Percentiles rank a stretch among this genome's conserved stretches.
Evolutionary conservation across 2,888 invertebrate species (phyloP).

Genomic region (Caenorhabditis zanzibari): DNA sequence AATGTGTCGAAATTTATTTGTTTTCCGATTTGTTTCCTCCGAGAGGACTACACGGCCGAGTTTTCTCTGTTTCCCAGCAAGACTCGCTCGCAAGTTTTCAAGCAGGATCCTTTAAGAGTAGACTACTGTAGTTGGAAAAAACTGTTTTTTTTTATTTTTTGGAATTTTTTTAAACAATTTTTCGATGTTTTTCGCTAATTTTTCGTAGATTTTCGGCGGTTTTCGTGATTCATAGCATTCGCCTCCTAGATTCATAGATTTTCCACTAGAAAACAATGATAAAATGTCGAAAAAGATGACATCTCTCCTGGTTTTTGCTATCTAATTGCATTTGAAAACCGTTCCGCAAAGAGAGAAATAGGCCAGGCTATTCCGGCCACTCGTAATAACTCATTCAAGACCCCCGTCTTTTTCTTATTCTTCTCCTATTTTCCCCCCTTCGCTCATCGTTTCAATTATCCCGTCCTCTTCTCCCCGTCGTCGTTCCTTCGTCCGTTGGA

Average conservation of each 20-base stretch:
- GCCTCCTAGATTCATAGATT: neutral
- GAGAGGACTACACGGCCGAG: slow-evolving; percentile 49
- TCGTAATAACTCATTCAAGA: slow-evolving; percentile 59
- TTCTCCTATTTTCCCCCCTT: neutral
- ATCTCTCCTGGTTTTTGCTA: slow-evolving; percentile 6
- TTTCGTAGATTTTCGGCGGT: neutral
- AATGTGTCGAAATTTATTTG: neutral
- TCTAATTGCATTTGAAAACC: slow-evolving; percentile 52
- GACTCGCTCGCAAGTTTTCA: slow-evolving; percentile 12
- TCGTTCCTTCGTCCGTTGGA: neutral
- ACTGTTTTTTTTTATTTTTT: neutral
- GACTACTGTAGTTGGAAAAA: neutral
- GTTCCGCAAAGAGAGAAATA: slow-evolving; percentile 43
- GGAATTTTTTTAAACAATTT: neutral
- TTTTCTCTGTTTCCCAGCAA: slow-evolving; percentile 5
- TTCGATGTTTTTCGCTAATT: too few species aligned
- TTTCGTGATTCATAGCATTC: too few species aligned
- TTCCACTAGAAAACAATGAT: neutral
- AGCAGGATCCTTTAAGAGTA: slow-evolving; percentile 24
- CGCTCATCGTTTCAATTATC: slow-evolving; percentile 59
- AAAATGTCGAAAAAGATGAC: slow-evolving; percentile 5
- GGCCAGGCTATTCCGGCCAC: slow-evolving; percentile 51
- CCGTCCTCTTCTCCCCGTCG: slow-evolving; percentile 10
- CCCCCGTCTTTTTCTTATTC: neutral
- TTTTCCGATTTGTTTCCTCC: slow-evolving; percentile 23